These are phyloP conservation scores for Lepus americanus DNA, from an alignment of 2,113 vertebrate genomes.

Conservation along the genomic window DNA sequence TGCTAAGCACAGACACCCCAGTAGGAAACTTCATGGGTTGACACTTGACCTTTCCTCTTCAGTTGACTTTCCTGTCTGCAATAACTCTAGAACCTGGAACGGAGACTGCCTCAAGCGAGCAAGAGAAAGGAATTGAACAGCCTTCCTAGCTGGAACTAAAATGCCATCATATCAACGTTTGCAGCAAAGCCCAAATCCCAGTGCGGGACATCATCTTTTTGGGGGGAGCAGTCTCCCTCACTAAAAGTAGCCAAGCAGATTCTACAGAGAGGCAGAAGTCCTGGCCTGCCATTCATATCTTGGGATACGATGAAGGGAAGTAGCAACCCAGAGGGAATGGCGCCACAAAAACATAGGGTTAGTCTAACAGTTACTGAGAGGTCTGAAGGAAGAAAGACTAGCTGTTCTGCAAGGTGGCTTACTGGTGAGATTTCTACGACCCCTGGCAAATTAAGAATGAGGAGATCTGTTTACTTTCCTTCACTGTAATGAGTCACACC, in stretches of 20 bases:
- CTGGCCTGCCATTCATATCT: conserved; percentile 42
- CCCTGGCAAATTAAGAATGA: conserved; percentile 53
- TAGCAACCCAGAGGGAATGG: not conserved
- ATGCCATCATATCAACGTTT: not conserved
- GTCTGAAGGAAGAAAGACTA: conserved; percentile 27
- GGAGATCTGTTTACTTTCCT: conserved; percentile 57
- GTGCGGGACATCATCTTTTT: conserved; percentile 51
- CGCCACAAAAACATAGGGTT: not conserved
- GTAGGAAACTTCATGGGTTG: not conserved
- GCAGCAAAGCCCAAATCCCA: conserved; percentile 65
- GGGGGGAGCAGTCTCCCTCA: not conserved
- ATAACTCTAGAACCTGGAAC: conserved; percentile 15
- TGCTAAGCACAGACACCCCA: not conserved
- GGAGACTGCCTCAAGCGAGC: not conserved
- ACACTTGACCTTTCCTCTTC: not conserved
- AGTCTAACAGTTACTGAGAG: conserved; percentile 59
- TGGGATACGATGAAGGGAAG: conserved; percentile 3
- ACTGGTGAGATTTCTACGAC: conserved; percentile 69
- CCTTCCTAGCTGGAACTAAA: conserved; percentile 10
- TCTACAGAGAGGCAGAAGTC: not conserved
- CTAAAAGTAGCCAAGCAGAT: not conserved
- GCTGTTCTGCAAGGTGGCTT: conserved; percentile 50
- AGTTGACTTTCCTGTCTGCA: not conserved
- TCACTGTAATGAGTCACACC: conserved; percentile 45
- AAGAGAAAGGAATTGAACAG: not conserved